Conservation (phyloP, 2,113 vertebrate genomes). For the Vidua chalybeata region DNA sequence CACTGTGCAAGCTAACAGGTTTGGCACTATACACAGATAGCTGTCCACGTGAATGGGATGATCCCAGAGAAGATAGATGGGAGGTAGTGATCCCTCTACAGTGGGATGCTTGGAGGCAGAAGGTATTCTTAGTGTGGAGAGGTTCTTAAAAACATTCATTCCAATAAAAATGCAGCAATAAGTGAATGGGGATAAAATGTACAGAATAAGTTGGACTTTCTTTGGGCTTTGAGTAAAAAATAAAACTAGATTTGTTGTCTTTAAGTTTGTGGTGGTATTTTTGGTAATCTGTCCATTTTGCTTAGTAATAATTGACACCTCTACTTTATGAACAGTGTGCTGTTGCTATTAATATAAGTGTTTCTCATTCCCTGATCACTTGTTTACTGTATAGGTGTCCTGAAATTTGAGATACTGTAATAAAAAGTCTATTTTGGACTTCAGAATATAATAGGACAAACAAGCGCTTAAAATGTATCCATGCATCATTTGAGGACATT, state of each 20-base stretch:
- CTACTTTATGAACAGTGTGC: not conserved
- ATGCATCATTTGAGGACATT: not conserved
- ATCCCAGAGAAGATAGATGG: not conserved
- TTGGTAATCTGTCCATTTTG: not conserved
- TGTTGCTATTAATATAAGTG: constrained; percentile 30
- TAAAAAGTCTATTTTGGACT: constrained; percentile 11
- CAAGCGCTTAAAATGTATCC: constrained; percentile 13
- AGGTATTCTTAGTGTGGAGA: not conserved
- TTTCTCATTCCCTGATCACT: constrained; percentile 14
- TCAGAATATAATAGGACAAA: not conserved
- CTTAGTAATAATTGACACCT: constrained; percentile 21
- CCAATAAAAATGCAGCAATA: not conserved
- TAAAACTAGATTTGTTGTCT: not conserved
- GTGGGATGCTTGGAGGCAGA: not conserved
- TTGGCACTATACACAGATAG: not conserved
- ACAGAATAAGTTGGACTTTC: not conserved
- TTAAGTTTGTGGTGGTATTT: not conserved
- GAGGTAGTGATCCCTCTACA: not conserved
- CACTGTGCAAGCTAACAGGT: not conserved
- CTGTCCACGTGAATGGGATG: fast-evolving
- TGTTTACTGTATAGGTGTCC: constrained; percentile 40
- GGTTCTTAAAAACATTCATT: not conserved
- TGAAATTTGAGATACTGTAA: constrained; percentile 23
- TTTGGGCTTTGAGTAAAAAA: not conserved
- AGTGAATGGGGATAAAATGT: not conserved